Evolutionary conservation across 2,113 vertebrate species (phyloP), one percentile per base, ranked within the genome.

Genomic region (Opisthocomus hoazin): DNA sequence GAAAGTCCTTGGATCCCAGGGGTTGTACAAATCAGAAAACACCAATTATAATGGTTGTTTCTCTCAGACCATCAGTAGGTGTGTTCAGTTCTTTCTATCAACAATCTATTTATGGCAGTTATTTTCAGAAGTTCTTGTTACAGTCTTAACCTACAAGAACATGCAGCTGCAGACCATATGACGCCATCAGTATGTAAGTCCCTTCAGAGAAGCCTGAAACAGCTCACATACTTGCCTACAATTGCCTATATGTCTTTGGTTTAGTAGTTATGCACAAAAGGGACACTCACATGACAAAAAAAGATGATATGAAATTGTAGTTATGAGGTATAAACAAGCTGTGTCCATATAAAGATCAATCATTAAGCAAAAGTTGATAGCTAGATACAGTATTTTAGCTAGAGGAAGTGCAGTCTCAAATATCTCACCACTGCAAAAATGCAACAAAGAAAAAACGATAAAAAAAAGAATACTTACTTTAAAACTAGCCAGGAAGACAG

Each of bases 1-100:
- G 81, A 64, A 96, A 90, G 93, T 94, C 89, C 51, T 94, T 92
- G 82, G 56, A 29, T 97, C 76, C 41, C 94, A 87, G 32, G 48
- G 51, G 70, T 58, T 96, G 88, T 89, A 71, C 65, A 94, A 91
- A 89, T 61, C 93, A 94, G 88, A 92, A 93, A 96, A 14, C 58
- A 89, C 43, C 90, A 80, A 89, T 90, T 96, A 92, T 64, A 89
- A 48, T 68, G 57, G 46, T 70, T 94, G 57, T 87, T 96, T 89
- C 87, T 91, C 74, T 94, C 43, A 61, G 61, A 91, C 43, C 83
- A 78, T 41, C 12, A 41, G 60, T 84, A 86, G 76, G 68, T 93
- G 43, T 79, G 56, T 84, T 94, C 45, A 60, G 14, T 32, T 90
- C 54, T 82, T 80, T 91, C 61, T 64, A 93, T 48, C 76, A 91